A percentile compares a stretch with the other conserved stretches of the same genome.
These are phyloP conservation scores for Ciconia boyciana DNA, from an alignment of 2,113 vertebrate species.

Conservation along the genomic window DNA sequence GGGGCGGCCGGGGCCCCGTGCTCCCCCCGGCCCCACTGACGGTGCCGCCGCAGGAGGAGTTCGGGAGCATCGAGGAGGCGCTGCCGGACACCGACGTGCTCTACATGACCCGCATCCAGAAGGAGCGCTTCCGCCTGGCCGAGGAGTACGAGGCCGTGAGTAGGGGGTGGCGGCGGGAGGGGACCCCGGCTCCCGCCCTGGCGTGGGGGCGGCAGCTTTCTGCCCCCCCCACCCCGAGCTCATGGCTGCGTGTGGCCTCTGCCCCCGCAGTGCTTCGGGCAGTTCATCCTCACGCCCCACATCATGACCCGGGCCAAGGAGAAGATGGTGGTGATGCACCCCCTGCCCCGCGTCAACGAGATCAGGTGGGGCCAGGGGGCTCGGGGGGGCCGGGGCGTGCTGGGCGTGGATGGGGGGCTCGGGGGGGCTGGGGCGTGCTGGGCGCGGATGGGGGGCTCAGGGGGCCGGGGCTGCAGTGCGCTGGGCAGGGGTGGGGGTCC, in stretches of 20 bases:
- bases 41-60: constrained; percentile 82
- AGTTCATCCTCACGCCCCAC: constrained; percentile 95
- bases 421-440: no score
- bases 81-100: constrained; percentile 92
- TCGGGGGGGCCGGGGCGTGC: no score
- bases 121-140: constrained; percentile 84
- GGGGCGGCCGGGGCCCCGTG: fast-evolving
- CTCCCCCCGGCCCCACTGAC: fast-evolving
- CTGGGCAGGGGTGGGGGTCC: no score
- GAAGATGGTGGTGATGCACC: constrained; percentile 99
- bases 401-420: no score
- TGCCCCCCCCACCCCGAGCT: background rate
- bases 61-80: constrained; percentile 91
- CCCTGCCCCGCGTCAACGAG: constrained; percentile 93
- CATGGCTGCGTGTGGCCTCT: background rate
- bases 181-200: fast-evolving
- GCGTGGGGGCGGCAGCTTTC: fast-evolving
- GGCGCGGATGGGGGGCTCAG: no score
- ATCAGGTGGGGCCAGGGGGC: constrained; percentile 80
- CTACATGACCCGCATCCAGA: constrained; percentile 97
- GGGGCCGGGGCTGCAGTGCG: background rate
- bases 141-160: constrained; percentile 90
- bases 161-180: background rate
- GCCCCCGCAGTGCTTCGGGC: constrained; percentile 86
- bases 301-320: constrained; percentile 97